Percentiles rank a stretch among this genome's conserved stretches.
Conservation (phyloP, 2,113 vertebrate genomes). For the Nipponia nippon region DNA sequence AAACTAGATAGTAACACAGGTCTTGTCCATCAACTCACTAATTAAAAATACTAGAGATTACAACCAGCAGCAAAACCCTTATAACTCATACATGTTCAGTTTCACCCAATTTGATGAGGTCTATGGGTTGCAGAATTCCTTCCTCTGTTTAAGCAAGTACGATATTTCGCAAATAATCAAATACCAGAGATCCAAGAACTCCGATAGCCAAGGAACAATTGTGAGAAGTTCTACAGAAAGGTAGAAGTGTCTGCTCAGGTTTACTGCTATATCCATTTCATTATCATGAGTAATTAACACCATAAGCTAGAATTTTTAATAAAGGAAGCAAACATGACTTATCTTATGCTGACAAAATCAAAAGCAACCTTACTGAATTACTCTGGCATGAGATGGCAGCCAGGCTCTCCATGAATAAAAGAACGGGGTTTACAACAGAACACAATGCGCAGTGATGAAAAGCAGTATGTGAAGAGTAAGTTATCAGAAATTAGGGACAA, state of each 20-base stretch:
- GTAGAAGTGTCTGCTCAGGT: background rate
- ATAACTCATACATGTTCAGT: background rate
- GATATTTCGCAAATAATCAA: background rate
- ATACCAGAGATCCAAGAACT: background rate
- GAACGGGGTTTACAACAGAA: background rate
- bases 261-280: background rate
- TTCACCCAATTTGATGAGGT: background rate
- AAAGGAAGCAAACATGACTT: background rate
- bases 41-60: background rate
- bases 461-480: background rate
- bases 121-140: background rate
- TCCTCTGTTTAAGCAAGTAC: background rate
- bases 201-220: background rate
- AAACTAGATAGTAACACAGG: background rate
- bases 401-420: background rate
- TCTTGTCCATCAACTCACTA: background rate
- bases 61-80: background rate
- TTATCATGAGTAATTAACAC: background rate
- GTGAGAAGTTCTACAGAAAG: background rate
- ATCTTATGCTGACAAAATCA: background rate
- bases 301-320: background rate
- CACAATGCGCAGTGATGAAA: background rate
- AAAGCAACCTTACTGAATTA: background rate
- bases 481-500: background rate
- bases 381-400: background rate